Conservation (phyloP, 2,888 invertebrate genomes). For the Micoletzkya japonica region DNA sequence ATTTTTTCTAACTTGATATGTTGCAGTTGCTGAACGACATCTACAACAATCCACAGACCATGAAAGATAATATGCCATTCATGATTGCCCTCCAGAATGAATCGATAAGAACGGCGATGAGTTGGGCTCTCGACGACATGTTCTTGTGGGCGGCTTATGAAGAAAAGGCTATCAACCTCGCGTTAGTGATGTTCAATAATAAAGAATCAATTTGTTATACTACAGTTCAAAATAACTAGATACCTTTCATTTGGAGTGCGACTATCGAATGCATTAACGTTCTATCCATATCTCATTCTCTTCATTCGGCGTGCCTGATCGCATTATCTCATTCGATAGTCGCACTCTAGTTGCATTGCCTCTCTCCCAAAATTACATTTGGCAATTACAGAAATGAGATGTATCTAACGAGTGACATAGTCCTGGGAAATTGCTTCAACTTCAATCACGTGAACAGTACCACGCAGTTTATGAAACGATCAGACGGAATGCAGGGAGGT, state of each 20-base stretch:
- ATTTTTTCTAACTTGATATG: too few species aligned
- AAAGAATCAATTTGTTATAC: too few species aligned
- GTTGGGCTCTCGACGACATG: conserved; percentile 34
- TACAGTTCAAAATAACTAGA: too few species aligned
- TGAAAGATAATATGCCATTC: conserved; percentile 11
- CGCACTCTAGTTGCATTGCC: too few species aligned
- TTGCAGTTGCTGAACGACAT: conserved; percentile 21
- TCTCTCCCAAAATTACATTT: too few species aligned
- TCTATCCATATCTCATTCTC: too few species aligned
- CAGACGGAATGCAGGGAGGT: conserved; percentile 29
- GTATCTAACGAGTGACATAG: conserved; percentile 32
- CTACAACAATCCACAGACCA: not conserved
- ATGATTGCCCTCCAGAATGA: not conserved
- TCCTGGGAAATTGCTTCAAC: conserved; percentile 43
- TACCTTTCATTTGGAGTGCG: too few species aligned
- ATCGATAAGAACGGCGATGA: conserved; percentile 31
- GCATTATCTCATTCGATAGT: too few species aligned
- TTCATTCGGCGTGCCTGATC: too few species aligned
- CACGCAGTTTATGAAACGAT: not conserved
- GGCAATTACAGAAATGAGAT: conserved; percentile 28
- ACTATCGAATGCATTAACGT: too few species aligned
- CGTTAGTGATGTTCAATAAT: too few species aligned
- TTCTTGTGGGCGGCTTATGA: conserved; percentile 38
- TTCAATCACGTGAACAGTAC: conserved; percentile 35
- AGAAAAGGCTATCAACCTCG: conserved; percentile 29